Percentiles rank a stretch among this genome's conserved stretches.
Evolutionary conservation across 2,797 vertebrate species (phyloP).

Genomic region (Pangasius mekongensis): DNA sequence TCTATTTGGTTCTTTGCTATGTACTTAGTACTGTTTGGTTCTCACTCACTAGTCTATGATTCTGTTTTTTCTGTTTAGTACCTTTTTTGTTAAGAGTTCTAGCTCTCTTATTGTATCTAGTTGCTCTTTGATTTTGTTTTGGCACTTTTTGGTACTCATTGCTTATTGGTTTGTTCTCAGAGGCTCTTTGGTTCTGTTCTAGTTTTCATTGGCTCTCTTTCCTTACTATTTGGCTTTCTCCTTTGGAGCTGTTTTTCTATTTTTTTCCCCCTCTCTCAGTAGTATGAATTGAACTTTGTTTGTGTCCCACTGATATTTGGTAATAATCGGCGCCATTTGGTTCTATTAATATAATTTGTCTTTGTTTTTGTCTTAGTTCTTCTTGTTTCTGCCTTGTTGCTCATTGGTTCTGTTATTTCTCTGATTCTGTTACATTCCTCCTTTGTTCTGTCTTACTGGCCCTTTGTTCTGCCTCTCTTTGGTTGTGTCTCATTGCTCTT

Average conservation of each 20-base stretch:
- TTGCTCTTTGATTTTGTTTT: neutral
- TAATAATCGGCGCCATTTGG: neutral
- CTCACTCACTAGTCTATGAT: too few relatives aligned
- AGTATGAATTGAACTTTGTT: neutral
- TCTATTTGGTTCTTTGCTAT: neutral
- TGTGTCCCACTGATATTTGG: neutral
- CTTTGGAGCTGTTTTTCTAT: neutral
- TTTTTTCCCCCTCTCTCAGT: neutral
- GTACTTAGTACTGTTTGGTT: neutral
- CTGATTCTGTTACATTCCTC: neutral
- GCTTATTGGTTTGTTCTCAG: neutral
- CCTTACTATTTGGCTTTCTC: neutral
- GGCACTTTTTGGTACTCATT: neutral
- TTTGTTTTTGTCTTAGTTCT: neutral
- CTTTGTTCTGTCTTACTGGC: neutral
- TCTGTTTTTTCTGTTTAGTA: neutral
- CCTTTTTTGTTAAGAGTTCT: neutral
- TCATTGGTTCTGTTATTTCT: neutral
- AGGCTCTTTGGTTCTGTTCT: neutral
- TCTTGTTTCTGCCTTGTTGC: neutral
- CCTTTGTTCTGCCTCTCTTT: neutral
- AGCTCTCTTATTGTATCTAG: neutral
- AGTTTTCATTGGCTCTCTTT: neutral
- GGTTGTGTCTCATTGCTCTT: neutral
- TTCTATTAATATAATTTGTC: neutral